phyloP scores from a whole-genome alignment of 2,113 vertebrate genomes.

The Xenopus borealis region DNA sequence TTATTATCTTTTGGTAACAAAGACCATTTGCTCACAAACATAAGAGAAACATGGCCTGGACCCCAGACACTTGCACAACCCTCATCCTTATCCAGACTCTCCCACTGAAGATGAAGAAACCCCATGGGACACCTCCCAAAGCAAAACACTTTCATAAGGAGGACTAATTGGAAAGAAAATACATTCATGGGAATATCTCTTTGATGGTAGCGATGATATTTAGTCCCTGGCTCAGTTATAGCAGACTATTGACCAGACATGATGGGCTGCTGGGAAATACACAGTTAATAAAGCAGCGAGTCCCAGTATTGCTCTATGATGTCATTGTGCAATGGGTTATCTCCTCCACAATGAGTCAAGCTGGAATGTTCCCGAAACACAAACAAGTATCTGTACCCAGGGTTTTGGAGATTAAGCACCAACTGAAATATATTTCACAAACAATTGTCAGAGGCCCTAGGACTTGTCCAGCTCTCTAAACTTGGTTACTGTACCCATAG shows the following conservation, averaged over 20 bases:
- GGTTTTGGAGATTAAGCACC: too few relatives aligned
- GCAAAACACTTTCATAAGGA: not conserved
- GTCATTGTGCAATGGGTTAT: not conserved
- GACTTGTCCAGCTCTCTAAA: too few relatives aligned
- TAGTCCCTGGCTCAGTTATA: not conserved
- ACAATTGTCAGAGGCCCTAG: too few relatives aligned
- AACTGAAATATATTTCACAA: too few relatives aligned
- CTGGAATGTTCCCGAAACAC: too few relatives aligned
- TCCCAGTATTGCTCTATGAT: not conserved
- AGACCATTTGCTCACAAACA: constrained; percentile 55
- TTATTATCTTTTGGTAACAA: constrained; percentile 68
- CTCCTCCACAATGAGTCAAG: too few relatives aligned
- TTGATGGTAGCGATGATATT: not conserved
- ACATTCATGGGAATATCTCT: not conserved
- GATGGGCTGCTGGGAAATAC: too few relatives aligned
- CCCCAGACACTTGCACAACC: constrained; percentile 24
- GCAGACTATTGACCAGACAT: not conserved
- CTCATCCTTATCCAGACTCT: constrained; percentile 36
- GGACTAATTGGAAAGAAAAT: constrained; percentile 34
- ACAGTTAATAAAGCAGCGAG: not conserved
- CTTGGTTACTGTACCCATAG: too few relatives aligned
- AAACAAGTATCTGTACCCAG: too few relatives aligned
- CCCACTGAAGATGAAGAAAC: not conserved
- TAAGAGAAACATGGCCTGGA: constrained; percentile 36
- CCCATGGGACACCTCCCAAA: not conserved